Base-by-base conservation (phyloP, 2,113 vertebrate genomes). In the Pterocles gutturalis region DNA sequence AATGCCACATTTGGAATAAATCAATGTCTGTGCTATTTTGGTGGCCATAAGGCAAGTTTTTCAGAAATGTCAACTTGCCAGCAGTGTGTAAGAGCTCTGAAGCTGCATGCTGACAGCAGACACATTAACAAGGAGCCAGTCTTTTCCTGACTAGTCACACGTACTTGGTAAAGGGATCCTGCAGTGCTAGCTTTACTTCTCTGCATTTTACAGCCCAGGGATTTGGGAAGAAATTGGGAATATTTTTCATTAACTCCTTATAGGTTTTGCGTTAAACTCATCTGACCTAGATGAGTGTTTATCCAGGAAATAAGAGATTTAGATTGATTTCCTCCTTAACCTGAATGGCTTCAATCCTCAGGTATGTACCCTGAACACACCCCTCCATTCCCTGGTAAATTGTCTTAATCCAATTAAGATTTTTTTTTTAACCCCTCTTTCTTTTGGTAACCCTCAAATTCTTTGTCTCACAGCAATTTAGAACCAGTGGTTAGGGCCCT, bases 261-360 rank as follows among this genome's bases (percentile, higher is more conserved):
- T 1, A 89, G 81, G 17, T 91, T 91, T 91, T 94, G 70, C 34
- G 33, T 67, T 70, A 71, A 88, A 73, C 72, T 93, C 83, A 36
- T 62, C 64, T 90, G 94, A 94, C 89, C 86, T 60, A 70, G 86
- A 91, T 87, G 76, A 91, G 69, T 87, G 46, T 89, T 95, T 31
- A 84, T 75, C 51, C 89, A 94, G 94, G 94, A 96, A 96, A 96
- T 78, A 78, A 87, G 80, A 94, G 87, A 87, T 91, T 91, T 89
- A 91, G 43, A 78, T 89, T 46, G 22, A 78, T 83, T 95, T 96
- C 69, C 89, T 96, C 64, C 69, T 92, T 93, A 89, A 70, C 77
- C 67, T 34, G 60, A 82, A 92, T 94, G 80, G 72, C 71, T 96
- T 90, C 86, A 93, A 34, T 92, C 83, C 72, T 45, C 51, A 83